Conservation (phyloP, 2,113 vertebrate genomes). For the Zosterops japonicus region DNA sequence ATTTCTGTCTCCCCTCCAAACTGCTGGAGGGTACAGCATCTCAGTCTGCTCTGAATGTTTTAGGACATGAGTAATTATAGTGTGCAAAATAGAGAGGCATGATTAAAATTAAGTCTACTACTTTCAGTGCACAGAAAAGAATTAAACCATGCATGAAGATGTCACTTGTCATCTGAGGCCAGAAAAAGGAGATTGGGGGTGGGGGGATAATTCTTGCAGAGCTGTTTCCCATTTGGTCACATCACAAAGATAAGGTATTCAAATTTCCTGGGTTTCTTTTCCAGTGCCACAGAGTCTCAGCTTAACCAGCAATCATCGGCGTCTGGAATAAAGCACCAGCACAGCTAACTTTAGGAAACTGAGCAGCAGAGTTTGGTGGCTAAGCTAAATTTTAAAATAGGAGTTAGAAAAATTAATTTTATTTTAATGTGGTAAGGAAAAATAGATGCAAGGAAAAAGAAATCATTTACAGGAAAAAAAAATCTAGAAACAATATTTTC, state of each 20-base stretch:
- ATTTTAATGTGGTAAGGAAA: not conserved
- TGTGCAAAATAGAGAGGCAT: not conserved
- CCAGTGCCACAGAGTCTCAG: not conserved
- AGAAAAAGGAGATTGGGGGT: not conserved
- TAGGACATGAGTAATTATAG: conserved; percentile 5
- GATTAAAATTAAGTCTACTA: conserved; percentile 27
- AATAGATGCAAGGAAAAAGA: not conserved
- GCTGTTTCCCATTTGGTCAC: not conserved
- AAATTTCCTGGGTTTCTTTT: not conserved
- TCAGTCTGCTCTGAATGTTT: not conserved
- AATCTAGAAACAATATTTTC: not conserved
- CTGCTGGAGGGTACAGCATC: not conserved
- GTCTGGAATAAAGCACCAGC: not conserved
- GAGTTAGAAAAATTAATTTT: not conserved
- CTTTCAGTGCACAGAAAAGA: not conserved
- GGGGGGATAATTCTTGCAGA: not conserved
- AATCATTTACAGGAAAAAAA: not conserved
- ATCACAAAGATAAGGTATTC: not conserved
- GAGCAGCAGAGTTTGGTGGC: not conserved
- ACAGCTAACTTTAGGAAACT: not conserved
- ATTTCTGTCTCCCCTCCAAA: not conserved
- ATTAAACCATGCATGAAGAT: not conserved
- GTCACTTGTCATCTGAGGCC: not conserved
- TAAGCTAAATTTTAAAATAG: not conserved
- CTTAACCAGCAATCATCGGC: not conserved